Evolutionary conservation across 1,140 invertebrate species (phyloP).

Genomic region (Anthonomus grandis): DNA sequence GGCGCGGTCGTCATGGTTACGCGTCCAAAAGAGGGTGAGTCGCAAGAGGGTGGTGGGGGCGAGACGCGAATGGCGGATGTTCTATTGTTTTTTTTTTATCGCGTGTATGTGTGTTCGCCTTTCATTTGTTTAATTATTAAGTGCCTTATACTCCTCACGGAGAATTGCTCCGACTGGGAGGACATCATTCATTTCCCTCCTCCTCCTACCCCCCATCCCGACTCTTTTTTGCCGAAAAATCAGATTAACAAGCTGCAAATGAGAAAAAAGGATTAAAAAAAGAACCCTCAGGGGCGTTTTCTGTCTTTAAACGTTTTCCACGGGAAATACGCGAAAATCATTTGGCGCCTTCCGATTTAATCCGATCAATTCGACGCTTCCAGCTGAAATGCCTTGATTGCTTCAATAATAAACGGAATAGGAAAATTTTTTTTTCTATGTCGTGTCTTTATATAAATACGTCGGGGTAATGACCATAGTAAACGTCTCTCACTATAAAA

Average conservation of each 20-base stretch:
- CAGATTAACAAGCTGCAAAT: constrained; percentile 23
- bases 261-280: constrained; percentile 25
- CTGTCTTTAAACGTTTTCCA: constrained; percentile 7
- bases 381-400: too few relatives aligned
- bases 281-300: constrained; percentile 2
- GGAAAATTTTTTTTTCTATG: too few relatives aligned
- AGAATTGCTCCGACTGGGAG: neutral
- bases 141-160: neutral
- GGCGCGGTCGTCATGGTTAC: constrained; percentile 8
- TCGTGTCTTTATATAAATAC: constrained; percentile 7
- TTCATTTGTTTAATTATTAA: neutral
- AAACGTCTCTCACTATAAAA: constrained; percentile 16
- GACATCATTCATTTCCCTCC: neutral
- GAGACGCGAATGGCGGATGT: constrained; percentile 12
- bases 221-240: constrained; percentile 3
- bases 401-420: too few relatives aligned
- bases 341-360: constrained; percentile 26
- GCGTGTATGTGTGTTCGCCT: neutral
- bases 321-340: constrained; percentile 23
- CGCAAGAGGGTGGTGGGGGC: neutral
- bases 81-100: neutral
- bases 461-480: constrained; percentile 17
- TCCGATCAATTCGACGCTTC: constrained; percentile 24
- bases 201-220: neutral
- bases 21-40: constrained; percentile 9